A percentile compares a stretch with the other conserved stretches of the same genome.
phyloP scores from a whole-genome alignment of 2,888 invertebrate genomes.

The Anthoptus insignis region DNA sequence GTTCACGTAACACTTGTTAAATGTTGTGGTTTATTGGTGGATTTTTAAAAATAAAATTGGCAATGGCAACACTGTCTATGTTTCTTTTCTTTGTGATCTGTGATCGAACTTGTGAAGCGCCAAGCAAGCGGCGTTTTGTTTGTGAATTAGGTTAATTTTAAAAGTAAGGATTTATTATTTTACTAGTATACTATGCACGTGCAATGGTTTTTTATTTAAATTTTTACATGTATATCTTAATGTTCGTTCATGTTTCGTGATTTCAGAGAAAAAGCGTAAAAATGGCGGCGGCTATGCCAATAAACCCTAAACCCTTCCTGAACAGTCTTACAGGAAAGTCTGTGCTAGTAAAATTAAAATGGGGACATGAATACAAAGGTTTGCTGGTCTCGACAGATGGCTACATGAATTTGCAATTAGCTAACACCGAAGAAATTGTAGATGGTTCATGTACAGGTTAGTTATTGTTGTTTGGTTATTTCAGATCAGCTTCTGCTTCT shows the following conservation, averaged over 20 bases:
- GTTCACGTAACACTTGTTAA: no score
- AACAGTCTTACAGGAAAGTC: constrained; percentile 99
- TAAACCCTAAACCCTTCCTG: constrained; percentile 99
- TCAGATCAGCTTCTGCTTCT: no score
- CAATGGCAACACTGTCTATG: no score
- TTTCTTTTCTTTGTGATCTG: no score
- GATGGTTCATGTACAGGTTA: constrained; percentile 96
- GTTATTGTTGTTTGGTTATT: no score
- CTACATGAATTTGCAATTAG: constrained; percentile 99
- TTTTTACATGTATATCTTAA: background rate
- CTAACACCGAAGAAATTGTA: constrained; percentile 99
- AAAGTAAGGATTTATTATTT: background rate
- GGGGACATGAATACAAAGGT: constrained; percentile 99
- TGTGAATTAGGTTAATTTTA: no score
- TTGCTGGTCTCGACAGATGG: constrained; percentile 99
- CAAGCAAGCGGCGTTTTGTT: no score
- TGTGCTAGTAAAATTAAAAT: constrained; percentile 99
- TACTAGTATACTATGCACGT: no score
- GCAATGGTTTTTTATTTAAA: background rate
- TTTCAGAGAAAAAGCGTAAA: constrained; percentile 53
- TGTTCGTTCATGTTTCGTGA: background rate
- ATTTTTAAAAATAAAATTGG: no score
- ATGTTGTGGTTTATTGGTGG: no score
- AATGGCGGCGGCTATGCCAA: constrained; percentile 96
- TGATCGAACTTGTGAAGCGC: no score